phyloP scores from a whole-genome alignment of 2,888 invertebrate genomes.

The Nezara viridula region DNA sequence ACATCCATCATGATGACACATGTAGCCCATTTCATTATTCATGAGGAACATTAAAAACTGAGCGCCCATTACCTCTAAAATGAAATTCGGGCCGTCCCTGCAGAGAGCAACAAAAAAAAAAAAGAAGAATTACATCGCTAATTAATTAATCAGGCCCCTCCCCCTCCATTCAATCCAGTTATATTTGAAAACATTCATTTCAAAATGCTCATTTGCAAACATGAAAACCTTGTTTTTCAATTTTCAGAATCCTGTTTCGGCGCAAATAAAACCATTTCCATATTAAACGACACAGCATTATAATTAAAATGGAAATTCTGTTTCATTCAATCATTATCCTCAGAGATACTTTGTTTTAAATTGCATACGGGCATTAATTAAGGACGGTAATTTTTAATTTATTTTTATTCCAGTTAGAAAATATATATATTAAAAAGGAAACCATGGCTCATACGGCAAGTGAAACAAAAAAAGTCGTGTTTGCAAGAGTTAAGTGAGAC shows the following conservation, averaged over 20 bases:
- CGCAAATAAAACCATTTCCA: constrained; percentile 52
- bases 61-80: neutral
- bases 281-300: constrained; percentile 49
- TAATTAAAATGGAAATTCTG: constrained; percentile 55
- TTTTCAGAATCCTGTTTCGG: constrained; percentile 27
- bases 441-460: neutral
- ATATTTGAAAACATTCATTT: constrained; percentile 40
- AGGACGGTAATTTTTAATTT: neutral
- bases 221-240: constrained; percentile 50
- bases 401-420: neutral
- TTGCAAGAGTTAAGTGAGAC: too few relatives aligned
- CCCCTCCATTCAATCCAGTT: constrained; percentile 41
- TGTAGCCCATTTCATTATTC: constrained; percentile 47
- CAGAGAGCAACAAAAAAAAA: neutral
- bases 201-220: constrained; percentile 43
- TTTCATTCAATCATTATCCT: constrained; percentile 17
- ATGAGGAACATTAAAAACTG: constrained; percentile 48
- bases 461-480: too few relatives aligned
- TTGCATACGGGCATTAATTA: constrained; percentile 1
- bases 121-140: constrained; percentile 48
- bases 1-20: constrained; percentile 39
- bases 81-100: neutral
- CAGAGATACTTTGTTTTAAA: constrained; percentile 33
- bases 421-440: neutral
- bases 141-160: constrained; percentile 41